These are phyloP conservation scores for Platalea minor DNA, from an alignment of 2,797 vertebrate species.

Conservation along the genomic window DNA sequence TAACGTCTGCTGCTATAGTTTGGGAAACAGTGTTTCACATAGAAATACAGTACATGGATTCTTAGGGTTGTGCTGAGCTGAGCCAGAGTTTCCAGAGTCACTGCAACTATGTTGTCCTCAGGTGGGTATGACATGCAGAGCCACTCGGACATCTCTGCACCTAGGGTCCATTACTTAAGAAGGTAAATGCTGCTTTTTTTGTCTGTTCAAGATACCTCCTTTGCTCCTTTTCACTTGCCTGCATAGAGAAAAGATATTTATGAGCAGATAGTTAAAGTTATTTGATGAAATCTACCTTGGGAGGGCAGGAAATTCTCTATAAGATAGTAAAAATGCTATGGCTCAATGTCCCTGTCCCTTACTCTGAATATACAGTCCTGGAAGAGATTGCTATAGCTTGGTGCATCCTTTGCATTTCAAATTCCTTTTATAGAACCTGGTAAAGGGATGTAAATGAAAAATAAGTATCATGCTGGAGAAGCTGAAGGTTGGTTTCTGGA, in stretches of 20 bases:
- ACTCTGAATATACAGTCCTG: not conserved
- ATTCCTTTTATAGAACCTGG: not conserved
- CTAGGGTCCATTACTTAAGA: not conserved
- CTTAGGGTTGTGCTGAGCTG: not conserved
- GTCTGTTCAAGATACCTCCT: not conserved
- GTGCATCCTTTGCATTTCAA: not conserved
- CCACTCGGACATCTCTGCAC: not conserved
- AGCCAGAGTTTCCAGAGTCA: not conserved
- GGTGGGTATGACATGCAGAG: not conserved
- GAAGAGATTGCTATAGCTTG: not conserved
- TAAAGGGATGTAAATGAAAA: not conserved
- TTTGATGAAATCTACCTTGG: not conserved
- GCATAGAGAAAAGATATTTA: not conserved
- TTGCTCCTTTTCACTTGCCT: not conserved
- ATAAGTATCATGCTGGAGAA: not conserved
- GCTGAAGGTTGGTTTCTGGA: not conserved
- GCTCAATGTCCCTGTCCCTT: not conserved
- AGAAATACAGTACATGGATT: not conserved
- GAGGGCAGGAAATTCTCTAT: not conserved
- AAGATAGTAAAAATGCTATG: not conserved
- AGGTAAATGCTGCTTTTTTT: not conserved
- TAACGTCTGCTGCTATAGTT: rapidly evolving
- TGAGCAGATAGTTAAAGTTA: not conserved
- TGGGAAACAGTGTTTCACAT: not conserved
- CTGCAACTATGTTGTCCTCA: not conserved